These are phyloP conservation scores for Papilio protenor DNA, from an alignment of 2,888 invertebrate species.

Conservation along the genomic window DNA sequence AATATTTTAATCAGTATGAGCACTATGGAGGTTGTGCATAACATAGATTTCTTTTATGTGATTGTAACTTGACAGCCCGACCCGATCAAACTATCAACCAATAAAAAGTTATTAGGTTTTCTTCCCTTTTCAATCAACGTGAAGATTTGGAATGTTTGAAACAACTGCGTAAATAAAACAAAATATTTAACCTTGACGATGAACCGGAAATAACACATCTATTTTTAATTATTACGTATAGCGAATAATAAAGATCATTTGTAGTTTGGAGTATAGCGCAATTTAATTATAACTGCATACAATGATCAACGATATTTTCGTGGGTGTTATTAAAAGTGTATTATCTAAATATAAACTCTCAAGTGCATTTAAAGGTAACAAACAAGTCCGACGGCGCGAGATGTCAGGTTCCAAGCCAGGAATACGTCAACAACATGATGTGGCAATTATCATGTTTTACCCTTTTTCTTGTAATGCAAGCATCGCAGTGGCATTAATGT, in stretches of 20 bases:
- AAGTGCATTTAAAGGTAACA: conserved; percentile 40
- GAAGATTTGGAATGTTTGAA: not conserved
- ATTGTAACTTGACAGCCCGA: too few species aligned
- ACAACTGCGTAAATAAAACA: not conserved
- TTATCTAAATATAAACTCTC: conserved; percentile 32
- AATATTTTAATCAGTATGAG: too few species aligned
- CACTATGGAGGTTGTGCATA: too few species aligned
- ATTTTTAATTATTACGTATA: conserved; percentile 20
- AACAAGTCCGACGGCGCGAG: conserved; percentile 18
- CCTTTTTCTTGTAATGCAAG: conserved; percentile 7
- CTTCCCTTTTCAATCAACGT: not conserved
- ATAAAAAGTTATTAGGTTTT: too few species aligned
- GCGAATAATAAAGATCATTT: conserved; percentile 1
- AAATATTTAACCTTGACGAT: not conserved
- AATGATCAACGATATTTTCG: conserved; percentile 18
- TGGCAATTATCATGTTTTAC: not conserved
- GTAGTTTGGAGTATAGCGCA: not conserved
- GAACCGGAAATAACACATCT: conserved; percentile 23
- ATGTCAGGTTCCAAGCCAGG: conserved; percentile 24
- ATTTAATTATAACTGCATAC: conserved; percentile 1
- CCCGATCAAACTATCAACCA: too few species aligned
- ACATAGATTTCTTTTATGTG: too few species aligned
- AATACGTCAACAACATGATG: conserved; percentile 17
- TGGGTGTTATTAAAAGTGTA: conserved; percentile 31
- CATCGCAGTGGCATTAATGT: not conserved